Evolutionary conservation across 2,113 vertebrate species (phyloP).

Genomic region (Gobiocypris rarus): DNA sequence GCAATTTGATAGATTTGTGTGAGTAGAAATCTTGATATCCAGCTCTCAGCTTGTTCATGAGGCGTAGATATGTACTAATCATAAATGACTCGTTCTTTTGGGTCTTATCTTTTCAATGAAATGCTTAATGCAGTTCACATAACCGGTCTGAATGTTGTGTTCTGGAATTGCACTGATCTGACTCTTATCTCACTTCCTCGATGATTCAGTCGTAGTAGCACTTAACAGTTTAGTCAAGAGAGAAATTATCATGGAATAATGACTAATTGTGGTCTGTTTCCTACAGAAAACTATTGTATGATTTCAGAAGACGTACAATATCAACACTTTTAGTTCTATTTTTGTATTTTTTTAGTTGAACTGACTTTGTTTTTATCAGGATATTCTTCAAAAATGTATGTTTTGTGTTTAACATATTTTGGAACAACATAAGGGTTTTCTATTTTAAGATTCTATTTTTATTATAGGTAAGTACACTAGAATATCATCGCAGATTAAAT

Average conservation of each 20-base stretch:
- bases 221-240: neutral
- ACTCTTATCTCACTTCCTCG: neutral
- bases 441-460: too few relatives aligned
- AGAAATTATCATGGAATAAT: neutral
- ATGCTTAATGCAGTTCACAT: neutral
- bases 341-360: neutral
- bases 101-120: neutral
- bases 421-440: neutral
- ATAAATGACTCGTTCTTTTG: neutral
- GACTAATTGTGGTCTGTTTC: neutral
- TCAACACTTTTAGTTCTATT: neutral
- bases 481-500: neutral
- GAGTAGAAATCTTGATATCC: neutral
- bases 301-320: neutral
- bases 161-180: neutral
- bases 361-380: neutral
- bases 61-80: neutral
- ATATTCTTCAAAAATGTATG: neutral
- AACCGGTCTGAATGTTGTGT: neutral
- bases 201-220: neutral
- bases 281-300: neutral
- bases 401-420: neutral
- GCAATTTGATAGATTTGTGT: neutral
- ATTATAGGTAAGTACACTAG: neutral
- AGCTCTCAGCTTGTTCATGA: neutral